A percentile compares a stretch with the other conserved stretches of the same genome.
phyloP scores from a whole-genome alignment of 2,113 vertebrate genomes.

The Phocoena sinus region DNA sequence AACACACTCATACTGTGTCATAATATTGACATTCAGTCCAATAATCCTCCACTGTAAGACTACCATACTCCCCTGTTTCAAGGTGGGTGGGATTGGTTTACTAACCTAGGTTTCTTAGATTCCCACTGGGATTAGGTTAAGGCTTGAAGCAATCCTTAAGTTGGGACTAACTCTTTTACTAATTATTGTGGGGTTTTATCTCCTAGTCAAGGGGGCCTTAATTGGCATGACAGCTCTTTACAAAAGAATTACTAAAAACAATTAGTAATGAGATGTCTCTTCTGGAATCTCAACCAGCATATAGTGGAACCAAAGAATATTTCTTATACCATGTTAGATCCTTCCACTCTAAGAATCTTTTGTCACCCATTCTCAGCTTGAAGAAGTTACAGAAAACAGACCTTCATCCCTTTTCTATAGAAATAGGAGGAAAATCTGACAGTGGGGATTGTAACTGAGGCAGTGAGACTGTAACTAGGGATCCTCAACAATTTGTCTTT shows the following conservation, averaged over 20 bases:
- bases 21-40: too few relatives aligned
- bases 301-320: background rate
- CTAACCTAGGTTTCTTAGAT: background rate
- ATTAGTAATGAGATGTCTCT: background rate
- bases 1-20: too few relatives aligned
- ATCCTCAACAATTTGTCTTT: background rate
- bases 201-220: background rate
- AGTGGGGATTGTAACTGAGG: background rate
- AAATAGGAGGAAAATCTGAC: background rate
- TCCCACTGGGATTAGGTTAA: background rate
- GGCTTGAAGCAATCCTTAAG: background rate
- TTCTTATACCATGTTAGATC: background rate
- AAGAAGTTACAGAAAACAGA: background rate
- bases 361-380: background rate
- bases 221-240: background rate
- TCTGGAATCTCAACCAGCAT: background rate
- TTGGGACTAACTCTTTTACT: background rate
- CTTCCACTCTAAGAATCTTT: background rate
- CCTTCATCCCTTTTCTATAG: background rate
- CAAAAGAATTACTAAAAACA: background rate
- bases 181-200: too few relatives aligned
- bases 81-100: background rate
- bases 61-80: background rate
- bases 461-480: background rate
- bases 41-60: too few relatives aligned